These are phyloP conservation scores for Anarsia innoxiella DNA, from an alignment of 2,888 invertebrate genomes.

Conservation along the genomic window DNA sequence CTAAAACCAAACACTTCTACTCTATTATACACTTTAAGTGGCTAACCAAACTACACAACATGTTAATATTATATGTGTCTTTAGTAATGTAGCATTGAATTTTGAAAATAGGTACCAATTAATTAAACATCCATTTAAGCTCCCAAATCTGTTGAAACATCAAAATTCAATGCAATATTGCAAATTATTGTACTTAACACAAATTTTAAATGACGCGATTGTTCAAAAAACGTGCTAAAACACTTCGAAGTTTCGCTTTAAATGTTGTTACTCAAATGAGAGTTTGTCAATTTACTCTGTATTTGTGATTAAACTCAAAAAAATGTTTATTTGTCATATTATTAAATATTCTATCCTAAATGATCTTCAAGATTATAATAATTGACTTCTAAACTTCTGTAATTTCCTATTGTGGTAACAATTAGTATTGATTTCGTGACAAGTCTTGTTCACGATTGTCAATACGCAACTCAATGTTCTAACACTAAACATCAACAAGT, in stretches of 20 bases:
- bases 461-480: constrained; percentile 25
- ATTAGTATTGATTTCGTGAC: constrained; percentile 20
- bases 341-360: too few relatives aligned
- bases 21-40: constrained; percentile 44
- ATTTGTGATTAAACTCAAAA: too few relatives aligned
- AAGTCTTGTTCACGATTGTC: constrained; percentile 21
- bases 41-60: constrained; percentile 50
- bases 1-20: constrained; percentile 32
- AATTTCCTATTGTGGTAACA: constrained; percentile 30
- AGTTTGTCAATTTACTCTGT: too few relatives aligned
- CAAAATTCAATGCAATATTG: constrained; percentile 10
- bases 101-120: too few relatives aligned
- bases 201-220: constrained; percentile 26
- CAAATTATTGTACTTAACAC: too few relatives aligned
- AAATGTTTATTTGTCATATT: too few relatives aligned
- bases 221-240: constrained; percentile 1
- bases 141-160: too few relatives aligned
- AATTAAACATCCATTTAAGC: too few relatives aligned
- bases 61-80: too few relatives aligned
- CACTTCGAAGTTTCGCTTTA: constrained; percentile 27
- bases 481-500: constrained; percentile 15
- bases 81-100: too few relatives aligned
- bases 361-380: too few relatives aligned
- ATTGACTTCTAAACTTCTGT: too few relatives aligned
- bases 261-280: constrained; percentile 42